Evolutionary conservation across 2,888 invertebrate genomes (phyloP).

Genomic region (Morpho helenor): DNA sequence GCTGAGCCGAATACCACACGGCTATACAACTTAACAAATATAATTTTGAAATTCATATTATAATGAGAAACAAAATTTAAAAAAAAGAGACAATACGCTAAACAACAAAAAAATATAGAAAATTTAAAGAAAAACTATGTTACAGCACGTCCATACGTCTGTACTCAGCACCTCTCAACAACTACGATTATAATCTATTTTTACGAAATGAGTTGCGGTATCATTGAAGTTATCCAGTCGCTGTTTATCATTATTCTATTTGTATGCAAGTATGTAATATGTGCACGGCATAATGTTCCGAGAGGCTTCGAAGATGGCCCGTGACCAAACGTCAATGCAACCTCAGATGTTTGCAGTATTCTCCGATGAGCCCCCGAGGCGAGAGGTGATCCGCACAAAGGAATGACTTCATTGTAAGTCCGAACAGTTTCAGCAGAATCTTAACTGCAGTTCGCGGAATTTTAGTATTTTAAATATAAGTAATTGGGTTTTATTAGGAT

Average conservation of each 20-base stretch:
- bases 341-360: constrained; percentile 48
- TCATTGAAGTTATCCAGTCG: not conserved
- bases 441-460: constrained; percentile 48
- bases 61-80: too few relatives aligned
- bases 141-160: too few relatives aligned
- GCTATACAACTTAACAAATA: too few relatives aligned
- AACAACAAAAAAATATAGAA: too few relatives aligned
- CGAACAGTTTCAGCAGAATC: constrained; percentile 43
- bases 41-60: too few relatives aligned
- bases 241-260: not conserved
- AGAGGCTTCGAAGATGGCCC: constrained; percentile 50
- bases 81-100: too few relatives aligned
- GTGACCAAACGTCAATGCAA: constrained; percentile 78
- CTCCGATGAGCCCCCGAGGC: constrained; percentile 57
- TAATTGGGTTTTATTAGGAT: too few relatives aligned
- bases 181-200: too few relatives aligned
- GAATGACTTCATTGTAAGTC: constrained; percentile 71
- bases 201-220: too few relatives aligned
- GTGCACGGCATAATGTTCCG: constrained; percentile 1
- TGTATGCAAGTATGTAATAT: not conserved
- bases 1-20: too few relatives aligned
- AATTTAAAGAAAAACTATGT: too few relatives aligned
- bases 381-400: constrained; percentile 54
- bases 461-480: not conserved
- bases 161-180: too few relatives aligned